Evolutionary conservation across 2,113 vertebrate genomes (phyloP), one percentile per base, ranked within the genome.

Genomic region (Arenaria interpres): DNA sequence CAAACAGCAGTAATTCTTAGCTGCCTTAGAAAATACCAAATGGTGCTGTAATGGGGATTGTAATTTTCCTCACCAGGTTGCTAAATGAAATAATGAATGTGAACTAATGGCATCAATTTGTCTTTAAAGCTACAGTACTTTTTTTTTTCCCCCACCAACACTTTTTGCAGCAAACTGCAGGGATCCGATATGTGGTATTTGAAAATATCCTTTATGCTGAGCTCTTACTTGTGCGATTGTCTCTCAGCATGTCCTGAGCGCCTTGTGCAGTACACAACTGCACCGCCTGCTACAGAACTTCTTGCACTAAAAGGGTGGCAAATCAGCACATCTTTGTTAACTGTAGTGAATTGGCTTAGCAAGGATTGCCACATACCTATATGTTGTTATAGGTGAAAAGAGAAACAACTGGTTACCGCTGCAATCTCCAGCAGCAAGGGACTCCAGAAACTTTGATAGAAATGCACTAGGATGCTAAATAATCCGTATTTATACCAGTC

Each of bases 11-110:
- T 60, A 86, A 89, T 71, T 86, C 62, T 69, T 59, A 62, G 19
- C 73, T 93, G 66, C 80, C 48, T 81, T 39, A 66, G 59, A 96
- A 96, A 94, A 93, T 39, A 39, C 25, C 82, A 90, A 91, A 78
- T 83, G 68, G 50, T 63, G 43, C 53, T 79, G 5, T 85, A 85
- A 88, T 37, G 43, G 78, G 56, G 21, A 81, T 33, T 81, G 56
- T 8, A 59, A 76, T 95, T 96, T 96, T 92, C n/a, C 51, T 90
- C 68, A 93, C n/a, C 84, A 78, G 48, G 74, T 75, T 84, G 59
- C n/a, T 94, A 88, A 48, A 89, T 66, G 45, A 54, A 95, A 73
- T 85, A 88, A 84, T 57, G 51, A 86, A 91, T 67, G 43, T 71
- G 67, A 97, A 92, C 30, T 90, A 85, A 87, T 24, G 18, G 9